Evolutionary conservation across 1,140 invertebrate genomes (phyloP).

Genomic region (Anthonomus grandis): DNA sequence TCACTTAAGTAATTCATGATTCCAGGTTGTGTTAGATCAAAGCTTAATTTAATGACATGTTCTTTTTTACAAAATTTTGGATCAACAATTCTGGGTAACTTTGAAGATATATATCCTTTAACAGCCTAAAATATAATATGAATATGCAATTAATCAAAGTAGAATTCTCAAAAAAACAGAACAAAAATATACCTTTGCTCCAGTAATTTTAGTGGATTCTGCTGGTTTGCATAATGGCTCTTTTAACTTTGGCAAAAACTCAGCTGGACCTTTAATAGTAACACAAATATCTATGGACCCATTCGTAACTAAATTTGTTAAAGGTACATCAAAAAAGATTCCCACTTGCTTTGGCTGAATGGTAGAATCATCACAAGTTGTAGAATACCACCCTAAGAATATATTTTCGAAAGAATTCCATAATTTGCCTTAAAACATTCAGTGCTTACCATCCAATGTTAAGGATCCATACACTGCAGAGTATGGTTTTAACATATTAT

Average conservation of each 20-base stretch:
- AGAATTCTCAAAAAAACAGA: too few relatives aligned
- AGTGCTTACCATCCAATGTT: slow-evolving; percentile 13
- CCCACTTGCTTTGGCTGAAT: slow-evolving; percentile 9
- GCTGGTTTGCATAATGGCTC: slow-evolving; percentile 7
- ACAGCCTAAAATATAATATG: too few relatives aligned
- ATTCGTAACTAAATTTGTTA: background rate
- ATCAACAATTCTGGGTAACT: background rate
- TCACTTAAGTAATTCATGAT: slow-evolving; percentile 18
- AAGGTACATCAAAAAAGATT: slow-evolving; percentile 15
- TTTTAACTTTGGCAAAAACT: slow-evolving; percentile 14
- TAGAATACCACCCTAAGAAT: slow-evolving; percentile 9
- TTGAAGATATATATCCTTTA: slow-evolving; percentile 17
- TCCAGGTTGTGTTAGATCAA: background rate
- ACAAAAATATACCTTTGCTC: background rate
- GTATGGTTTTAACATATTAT: background rate
- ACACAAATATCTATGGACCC: slow-evolving; percentile 13
- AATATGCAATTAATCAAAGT: too few relatives aligned
- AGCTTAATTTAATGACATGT: background rate
- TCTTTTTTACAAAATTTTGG: slow-evolving; percentile 12
- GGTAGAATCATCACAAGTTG: slow-evolving; percentile 6
- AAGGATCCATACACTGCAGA: slow-evolving; percentile 8
- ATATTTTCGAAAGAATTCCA: too few relatives aligned
- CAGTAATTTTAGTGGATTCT: background rate
- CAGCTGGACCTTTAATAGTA: slow-evolving; percentile 16
- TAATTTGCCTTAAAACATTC: background rate